These are phyloP conservation scores for Plecotus auritus DNA, from an alignment of 2,113 vertebrate species.

Conservation along the genomic window DNA sequence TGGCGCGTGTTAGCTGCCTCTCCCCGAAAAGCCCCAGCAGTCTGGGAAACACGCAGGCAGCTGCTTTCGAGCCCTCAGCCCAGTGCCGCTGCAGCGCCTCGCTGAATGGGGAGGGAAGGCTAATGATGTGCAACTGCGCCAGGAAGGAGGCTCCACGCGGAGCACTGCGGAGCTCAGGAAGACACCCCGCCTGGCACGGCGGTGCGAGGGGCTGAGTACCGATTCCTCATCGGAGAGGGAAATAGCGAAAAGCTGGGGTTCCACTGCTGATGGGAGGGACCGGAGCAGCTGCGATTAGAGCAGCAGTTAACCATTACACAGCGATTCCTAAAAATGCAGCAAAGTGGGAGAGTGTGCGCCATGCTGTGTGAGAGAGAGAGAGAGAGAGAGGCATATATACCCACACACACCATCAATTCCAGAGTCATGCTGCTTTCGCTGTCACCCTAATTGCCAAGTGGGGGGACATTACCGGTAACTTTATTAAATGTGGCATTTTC, in stretches of 20 bases:
- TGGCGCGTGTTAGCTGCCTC: fast-evolving
- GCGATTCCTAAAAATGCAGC: fast-evolving
- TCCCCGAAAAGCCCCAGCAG: background rate
- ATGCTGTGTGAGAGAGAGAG: no score
- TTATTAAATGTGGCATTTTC: background rate
- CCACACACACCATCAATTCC: background rate
- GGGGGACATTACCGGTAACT: background rate
- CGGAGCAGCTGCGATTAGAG: background rate
- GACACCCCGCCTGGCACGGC: fast-evolving
- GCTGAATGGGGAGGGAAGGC: fast-evolving
- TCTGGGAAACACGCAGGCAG: fast-evolving
- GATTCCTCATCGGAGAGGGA: background rate
- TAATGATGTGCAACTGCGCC: background rate
- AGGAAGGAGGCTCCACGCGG: background rate
- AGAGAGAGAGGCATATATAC: background rate
- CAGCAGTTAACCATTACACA: fast-evolving
- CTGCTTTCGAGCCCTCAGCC: background rate
- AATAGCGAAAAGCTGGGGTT: fast-evolving
- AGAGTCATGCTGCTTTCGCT: background rate
- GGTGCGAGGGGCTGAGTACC: background rate
- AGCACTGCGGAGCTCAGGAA: background rate
- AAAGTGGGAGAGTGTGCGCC: fast-evolving
- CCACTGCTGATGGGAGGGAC: background rate
- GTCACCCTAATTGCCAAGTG: background rate
- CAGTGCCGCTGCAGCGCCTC: background rate